Evolutionary conservation across 1,140 invertebrate genomes (phyloP), one percentile per base, ranked within the genome.

Genomic region (Trichonephila inaurata): DNA sequence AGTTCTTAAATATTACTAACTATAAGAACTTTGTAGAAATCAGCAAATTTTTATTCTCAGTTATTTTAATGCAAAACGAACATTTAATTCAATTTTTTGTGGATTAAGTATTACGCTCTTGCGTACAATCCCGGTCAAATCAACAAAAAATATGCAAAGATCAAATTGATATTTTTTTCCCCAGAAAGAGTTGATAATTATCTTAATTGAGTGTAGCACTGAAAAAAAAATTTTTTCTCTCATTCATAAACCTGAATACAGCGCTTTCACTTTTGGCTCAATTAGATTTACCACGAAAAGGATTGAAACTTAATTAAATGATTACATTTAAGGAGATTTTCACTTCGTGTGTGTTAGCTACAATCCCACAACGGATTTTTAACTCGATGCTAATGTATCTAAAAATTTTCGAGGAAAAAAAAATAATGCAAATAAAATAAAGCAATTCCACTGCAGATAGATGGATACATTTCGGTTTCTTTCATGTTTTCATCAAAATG

Each of bases 261-360:
- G 12, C 33, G 28, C 81, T 58, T 19, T 51, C 2, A 4, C 44
- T 83, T 83, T 51, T 10, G 58, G 44, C 51, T 83, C 81, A 83
- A 83, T 83, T 83, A 83, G 81, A 58, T 51, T 83, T 58, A 18
- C 19, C 16, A 5, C 5, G 51, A 83, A 51, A 3, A 21, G 81
- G 44, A 83, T 83, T n/a, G 81, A 58, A 83, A 7, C 81, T 83
- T 83, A 83, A 83, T 83, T 51, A n/a, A 83, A 83, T 83, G 40
- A 83, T 19, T 19, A 44, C 40, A 51, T 83, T 83, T 83, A 83
- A 51, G 28, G 69, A 19, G n/a, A n/a, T 12, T 28, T 83, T 83
- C 44, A n/a, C 18, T n/a, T 24, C 28, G 19, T 28, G 19, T 77
- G 19, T 28, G 19, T 77, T 24, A 12, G 19, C n/a, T 77, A 40